Evolutionary conservation across 2,797 vertebrate genomes (phyloP).

Genomic region (Alectoris magna): DNA sequence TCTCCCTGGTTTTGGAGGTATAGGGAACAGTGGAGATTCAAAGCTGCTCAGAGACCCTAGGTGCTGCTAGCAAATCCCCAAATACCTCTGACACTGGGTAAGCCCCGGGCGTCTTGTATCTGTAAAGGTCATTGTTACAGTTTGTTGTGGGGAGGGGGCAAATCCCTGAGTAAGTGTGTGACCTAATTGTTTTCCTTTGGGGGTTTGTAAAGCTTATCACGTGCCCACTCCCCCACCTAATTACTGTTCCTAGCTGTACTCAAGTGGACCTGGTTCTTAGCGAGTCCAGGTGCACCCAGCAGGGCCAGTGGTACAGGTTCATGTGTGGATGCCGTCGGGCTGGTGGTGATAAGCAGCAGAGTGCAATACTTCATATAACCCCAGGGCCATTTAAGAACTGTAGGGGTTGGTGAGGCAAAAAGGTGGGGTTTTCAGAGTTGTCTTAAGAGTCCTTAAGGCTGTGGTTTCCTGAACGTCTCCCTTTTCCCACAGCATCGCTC

Average conservation of each 20-base stretch:
- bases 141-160: too few relatives aligned
- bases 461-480: not conserved
- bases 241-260: too few relatives aligned
- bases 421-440: not conserved
- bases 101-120: too few relatives aligned
- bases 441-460: not conserved
- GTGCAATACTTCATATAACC: not conserved
- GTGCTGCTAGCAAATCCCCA: not conserved
- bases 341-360: not conserved
- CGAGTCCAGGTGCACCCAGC: not conserved
- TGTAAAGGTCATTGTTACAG: too few relatives aligned
- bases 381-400: not conserved
- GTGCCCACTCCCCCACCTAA: too few relatives aligned
- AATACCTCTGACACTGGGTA: too few relatives aligned
- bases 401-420: not conserved
- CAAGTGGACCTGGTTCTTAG: not conserved
- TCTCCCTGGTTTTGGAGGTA: not conserved
- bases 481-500: too few relatives aligned
- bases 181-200: too few relatives aligned
- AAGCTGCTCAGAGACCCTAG: not conserved
- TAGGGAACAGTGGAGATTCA: not conserved
- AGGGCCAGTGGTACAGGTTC: not conserved
- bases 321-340: too few relatives aligned
- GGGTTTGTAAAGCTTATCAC: too few relatives aligned
- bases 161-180: too few relatives aligned